Conservation (phyloP, 2,113 vertebrate genomes). For the Hippocampus comes region DNA sequence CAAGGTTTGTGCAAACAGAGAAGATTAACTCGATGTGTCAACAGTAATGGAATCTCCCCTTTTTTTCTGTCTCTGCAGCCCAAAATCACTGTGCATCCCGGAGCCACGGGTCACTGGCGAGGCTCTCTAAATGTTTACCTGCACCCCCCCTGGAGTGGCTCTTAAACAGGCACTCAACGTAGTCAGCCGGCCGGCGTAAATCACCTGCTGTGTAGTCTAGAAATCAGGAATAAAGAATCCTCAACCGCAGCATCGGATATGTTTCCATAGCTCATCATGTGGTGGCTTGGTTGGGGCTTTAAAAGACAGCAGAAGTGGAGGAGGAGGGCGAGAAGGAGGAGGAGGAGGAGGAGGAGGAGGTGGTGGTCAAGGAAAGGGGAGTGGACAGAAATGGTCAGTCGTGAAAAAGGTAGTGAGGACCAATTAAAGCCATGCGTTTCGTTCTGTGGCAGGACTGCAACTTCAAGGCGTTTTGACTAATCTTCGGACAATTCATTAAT, state of each 20-base stretch:
- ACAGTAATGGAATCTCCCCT: conserved; percentile 61
- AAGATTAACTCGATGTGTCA: conserved; percentile 69
- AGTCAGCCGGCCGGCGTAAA: conserved; percentile 32
- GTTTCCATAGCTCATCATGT: conserved; percentile 18
- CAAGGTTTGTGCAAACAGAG: conserved; percentile 73
- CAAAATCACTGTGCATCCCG: conserved; percentile 35
- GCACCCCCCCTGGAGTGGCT: conserved; percentile 15
- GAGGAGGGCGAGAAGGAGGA: conserved; percentile 10
- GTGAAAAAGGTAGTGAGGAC: conserved; percentile 62
- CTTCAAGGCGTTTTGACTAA: neutral
- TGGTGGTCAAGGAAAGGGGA: conserved; percentile 59
- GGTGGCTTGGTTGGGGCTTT: conserved; percentile 7
- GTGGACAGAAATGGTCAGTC: conserved; percentile 69
- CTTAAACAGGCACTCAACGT: conserved; percentile 25
- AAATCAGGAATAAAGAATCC: conserved; percentile 28
- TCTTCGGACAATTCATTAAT: neutral
- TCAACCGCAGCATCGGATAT: conserved; percentile 36
- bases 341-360: conserved; percentile 38
- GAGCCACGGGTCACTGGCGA: conserved; percentile 21
- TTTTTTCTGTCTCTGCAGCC: conserved; percentile 42
- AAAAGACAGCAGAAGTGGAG: neutral
- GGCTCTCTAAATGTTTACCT: conserved; percentile 44
- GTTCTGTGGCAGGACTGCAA: conserved; percentile 29
- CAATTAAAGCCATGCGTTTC: conserved; percentile 69
- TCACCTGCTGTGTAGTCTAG: conserved; percentile 46